Conservation (phyloP, 2,797 vertebrate species). For the Poecilia wingei region DNA sequence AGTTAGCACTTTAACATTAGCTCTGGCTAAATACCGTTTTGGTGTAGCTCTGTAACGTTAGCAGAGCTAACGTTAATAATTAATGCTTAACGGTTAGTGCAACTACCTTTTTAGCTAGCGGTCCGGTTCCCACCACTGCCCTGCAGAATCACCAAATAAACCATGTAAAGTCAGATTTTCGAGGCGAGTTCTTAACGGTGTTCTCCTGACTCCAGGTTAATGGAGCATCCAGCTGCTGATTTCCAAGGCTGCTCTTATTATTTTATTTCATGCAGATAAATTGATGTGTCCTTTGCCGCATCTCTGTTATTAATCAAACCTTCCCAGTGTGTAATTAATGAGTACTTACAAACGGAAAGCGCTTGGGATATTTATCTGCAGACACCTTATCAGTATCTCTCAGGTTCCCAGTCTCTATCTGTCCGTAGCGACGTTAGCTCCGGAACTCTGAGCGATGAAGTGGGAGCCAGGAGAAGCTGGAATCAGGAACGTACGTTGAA, state of each 20-base stretch:
- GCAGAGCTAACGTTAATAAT: too few relatives aligned
- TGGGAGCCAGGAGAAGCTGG: constrained; percentile 11
- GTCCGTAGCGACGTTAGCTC: not conserved
- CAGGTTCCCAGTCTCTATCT: not conserved
- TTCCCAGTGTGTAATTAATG: not conserved
- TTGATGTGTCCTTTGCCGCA: not conserved
- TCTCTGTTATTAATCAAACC: not conserved
- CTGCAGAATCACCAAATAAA: not conserved
- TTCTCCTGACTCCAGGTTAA: not conserved
- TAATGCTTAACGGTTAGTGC: too few relatives aligned
- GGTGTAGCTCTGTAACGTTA: too few relatives aligned
- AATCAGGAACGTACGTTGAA: constrained; percentile 21
- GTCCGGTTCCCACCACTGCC: too few relatives aligned
- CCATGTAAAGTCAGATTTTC: too few relatives aligned
- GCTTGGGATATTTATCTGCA: not conserved
- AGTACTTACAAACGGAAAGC: not conserved
- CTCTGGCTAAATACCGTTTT: too few relatives aligned
- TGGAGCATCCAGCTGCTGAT: not conserved
- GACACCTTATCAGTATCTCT: not conserved
- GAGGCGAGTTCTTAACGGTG: not conserved
- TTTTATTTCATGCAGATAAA: not conserved
- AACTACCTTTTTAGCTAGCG: too few relatives aligned
- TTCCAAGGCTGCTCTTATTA: not conserved
- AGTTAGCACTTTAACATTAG: too few relatives aligned
- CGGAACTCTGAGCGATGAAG: constrained; percentile 16